A percentile compares a stretch with the other conserved stretches of the same genome.
phyloP scores from a whole-genome alignment of 2,888 invertebrate species.

The Parasteatoda lunata region DNA sequence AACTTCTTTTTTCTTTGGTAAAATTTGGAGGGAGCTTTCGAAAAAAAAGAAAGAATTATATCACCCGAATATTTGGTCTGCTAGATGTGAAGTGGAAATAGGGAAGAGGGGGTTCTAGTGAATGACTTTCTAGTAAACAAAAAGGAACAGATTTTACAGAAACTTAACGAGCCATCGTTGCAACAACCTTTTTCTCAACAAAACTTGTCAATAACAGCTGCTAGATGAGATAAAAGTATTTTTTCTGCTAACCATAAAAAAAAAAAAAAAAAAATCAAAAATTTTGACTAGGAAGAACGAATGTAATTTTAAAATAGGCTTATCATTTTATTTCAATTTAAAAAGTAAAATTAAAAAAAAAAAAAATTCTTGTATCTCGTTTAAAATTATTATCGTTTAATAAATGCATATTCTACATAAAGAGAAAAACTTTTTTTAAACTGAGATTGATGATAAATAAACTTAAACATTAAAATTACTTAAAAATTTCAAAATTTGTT shows the following conservation, averaged over 20 bases:
- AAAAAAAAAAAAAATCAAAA: neutral
- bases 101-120: neutral
- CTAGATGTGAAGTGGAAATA: neutral
- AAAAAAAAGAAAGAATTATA: constrained; percentile 11
- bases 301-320: neutral
- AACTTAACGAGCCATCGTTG: neutral
- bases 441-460: too few species aligned
- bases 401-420: too few species aligned
- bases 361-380: too few species aligned
- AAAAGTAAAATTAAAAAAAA: too few species aligned
- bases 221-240: neutral
- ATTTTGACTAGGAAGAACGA: neutral
- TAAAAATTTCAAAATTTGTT: too few species aligned
- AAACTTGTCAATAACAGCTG: neutral
- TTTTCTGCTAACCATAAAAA: neutral
- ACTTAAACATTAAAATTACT: too few species aligned
- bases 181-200: neutral
- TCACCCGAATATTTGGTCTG: constrained; percentile 21
- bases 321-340: too few species aligned
- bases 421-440: too few species aligned
- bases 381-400: too few species aligned
- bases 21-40: constrained; percentile 1
- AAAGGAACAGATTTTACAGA: neutral
- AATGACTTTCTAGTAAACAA: neutral
- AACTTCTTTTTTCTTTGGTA: neutral